A percentile compares a stretch with the other conserved stretches of the same genome.
These are phyloP conservation scores for Heterocephalus glaber DNA, from an alignment of 2,113 vertebrate genomes.

Conservation along the genomic window DNA sequence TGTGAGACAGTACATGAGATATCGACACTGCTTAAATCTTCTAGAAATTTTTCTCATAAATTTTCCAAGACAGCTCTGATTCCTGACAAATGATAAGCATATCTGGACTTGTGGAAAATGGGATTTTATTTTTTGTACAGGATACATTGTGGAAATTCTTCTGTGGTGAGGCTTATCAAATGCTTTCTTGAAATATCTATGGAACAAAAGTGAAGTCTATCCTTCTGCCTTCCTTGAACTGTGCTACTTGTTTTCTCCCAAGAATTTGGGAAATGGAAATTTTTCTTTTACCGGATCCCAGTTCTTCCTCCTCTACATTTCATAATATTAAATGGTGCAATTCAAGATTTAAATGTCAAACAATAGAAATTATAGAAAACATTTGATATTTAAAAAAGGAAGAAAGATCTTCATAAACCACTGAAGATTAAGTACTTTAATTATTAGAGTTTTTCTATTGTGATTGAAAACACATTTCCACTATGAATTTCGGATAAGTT, in stretches of 20 bases:
- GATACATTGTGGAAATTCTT: neutral
- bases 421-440: neutral
- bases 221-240: neutral
- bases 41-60: neutral
- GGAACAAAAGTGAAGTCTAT: neutral
- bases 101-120: neutral
- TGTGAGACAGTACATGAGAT: neutral
- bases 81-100: neutral
- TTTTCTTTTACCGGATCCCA: neutral
- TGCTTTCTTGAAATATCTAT: slow-evolving; percentile 21
- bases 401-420: neutral
- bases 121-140: slow-evolving; percentile 4
- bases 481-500: neutral
- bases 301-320: neutral
- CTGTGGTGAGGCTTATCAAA: neutral
- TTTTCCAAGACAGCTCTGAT: neutral
- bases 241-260: neutral
- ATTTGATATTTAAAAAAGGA: neutral
- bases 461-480: neutral
- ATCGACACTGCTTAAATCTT: neutral
- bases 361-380: neutral
- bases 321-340: neutral
- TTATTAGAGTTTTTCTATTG: neutral
- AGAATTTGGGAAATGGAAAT: neutral
- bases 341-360: slow-evolving; percentile 22